Base-by-base conservation (phyloP, 2,888 invertebrate species). In the Hoplodrina ambigua region DNA sequence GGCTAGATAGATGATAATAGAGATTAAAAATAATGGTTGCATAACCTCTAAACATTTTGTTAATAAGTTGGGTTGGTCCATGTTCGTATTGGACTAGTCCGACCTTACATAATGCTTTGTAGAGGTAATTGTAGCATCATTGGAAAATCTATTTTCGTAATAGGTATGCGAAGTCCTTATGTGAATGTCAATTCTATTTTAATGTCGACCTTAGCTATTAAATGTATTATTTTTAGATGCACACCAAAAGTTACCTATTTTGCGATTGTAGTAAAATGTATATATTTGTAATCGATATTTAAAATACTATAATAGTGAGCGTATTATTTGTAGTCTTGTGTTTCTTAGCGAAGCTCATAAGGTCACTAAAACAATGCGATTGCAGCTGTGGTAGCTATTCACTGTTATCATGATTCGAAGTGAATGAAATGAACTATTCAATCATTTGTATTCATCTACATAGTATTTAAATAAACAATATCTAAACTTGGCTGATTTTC, bases 291-390 rank as follows among this genome's bases (percentile, higher is more conserved):
- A 49, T 66, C 7, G 1, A 55, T 54, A 66, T 13, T 41, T 30
- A 50, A 59, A 68, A 59, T 15, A 52, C 52, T 19, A 65, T 11
- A 56, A 75, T 54, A 44, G 30, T 46, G n/a, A 67, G 10, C 33
- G 53, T 50, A 56, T 49, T 67, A 57, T 68, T 52, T 11, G 20
- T 65, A 53, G 44, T 56, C 55, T 76, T 68, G 62, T 66, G 52
- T 67, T 78, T 61, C 53, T 55, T 57, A 69, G 25, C 19, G 49
- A 25, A 68, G 78, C 71, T 81, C 74, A 69, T 63, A 64, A 71
- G 79, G 73, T 72, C 66, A 76, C 30, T 72, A 61, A 76, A 83
- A 78, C 82, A 81, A 82, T 71, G 30, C 53, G 66, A 72, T 78
- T 78, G 67, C 71, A 81, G 69, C 58, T 63, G 66, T 55, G 55